Evolutionary conservation across 2,113 vertebrate genomes (phyloP), one percentile per base, ranked within the genome.

Genomic region (Phrynosoma blainvillii): DNA sequence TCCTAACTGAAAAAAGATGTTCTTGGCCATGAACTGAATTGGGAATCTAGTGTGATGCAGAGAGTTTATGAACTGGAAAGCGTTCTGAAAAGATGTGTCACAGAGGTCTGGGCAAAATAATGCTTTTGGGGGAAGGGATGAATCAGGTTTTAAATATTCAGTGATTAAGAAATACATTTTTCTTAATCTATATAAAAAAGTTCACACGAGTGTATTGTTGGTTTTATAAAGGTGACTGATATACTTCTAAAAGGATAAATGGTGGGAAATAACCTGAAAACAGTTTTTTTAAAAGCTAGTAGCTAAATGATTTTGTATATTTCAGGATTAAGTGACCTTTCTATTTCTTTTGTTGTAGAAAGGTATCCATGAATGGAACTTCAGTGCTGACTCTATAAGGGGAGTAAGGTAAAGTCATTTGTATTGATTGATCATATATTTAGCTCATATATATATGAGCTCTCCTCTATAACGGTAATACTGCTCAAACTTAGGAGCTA

Each of bases 311-410:
- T 74, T 70, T 80, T 0, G 0, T 12, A 2, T 87, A 11, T 40
- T 66, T 78, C 75, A 9, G 4, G 62, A 85, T 42, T 20, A 16
- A 82, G 84, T 65, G 13, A 54, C 59, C 30, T 88, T 86, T 0
- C 87, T 32, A 32, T 21, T 89, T 77, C 1, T 71, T 62, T 0
- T 90, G 82, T 93, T 97, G 95, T 93, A 98, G 96, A 98, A 98
- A 85, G 98, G 98, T 84, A 98, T 99, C 88, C 98, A 99, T 0
- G 99, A 99, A 93, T 99, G 99, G 99, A 98, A 99, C 95, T 99
- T 99, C 91, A 97, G 96, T 82, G 98, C 98, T 84, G 94, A 97
- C 18, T 98, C 98, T 6, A 97, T 99, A 78, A 98, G 99, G 84
- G 98, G 99, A 85, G 97, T 97, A 88, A 97, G 97, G 97, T 97